Evolutionary conservation across 2,113 vertebrate genomes (phyloP).

Genomic region (Ictalurus punctatus): DNA sequence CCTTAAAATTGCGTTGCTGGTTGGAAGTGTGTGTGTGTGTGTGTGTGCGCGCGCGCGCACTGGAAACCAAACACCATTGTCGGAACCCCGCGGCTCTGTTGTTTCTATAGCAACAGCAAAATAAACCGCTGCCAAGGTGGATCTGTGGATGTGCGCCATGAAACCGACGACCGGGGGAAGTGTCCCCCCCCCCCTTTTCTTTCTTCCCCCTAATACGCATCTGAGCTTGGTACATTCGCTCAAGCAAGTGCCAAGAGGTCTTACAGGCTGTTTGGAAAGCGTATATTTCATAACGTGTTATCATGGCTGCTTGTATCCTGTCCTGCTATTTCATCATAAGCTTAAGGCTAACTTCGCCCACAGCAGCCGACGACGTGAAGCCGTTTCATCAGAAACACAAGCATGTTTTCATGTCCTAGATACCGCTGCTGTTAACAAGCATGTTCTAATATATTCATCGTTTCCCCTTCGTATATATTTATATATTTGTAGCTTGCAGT

Average conservation of each 20-base stretch:
- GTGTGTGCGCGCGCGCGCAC: background rate
- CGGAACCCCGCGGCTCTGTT: slow-evolving; percentile 59
- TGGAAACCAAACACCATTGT: slow-evolving; percentile 52
- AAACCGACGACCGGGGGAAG: slow-evolving; percentile 42
- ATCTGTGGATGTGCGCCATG: slow-evolving; percentile 54
- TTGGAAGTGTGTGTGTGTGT: background rate
- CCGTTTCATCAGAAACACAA: background rate
- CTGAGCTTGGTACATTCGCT: slow-evolving; percentile 28
- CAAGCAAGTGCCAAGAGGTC: slow-evolving; percentile 18
- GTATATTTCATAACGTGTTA: slow-evolving; percentile 23
- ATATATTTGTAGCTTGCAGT: background rate
- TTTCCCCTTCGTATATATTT: background rate
- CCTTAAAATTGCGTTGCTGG: slow-evolving; percentile 46
- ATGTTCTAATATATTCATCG: background rate
- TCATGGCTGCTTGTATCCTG: background rate
- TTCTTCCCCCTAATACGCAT: background rate
- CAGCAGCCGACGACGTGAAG: background rate
- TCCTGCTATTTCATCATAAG: background rate
- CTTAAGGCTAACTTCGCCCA: background rate
- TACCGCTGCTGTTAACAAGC: background rate
- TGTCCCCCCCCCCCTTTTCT: slow-evolving; percentile 21
- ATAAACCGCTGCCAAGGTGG: slow-evolving; percentile 68
- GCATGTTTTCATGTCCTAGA: background rate
- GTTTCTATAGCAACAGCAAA: slow-evolving; percentile 74
- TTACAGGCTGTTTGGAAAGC: slow-evolving; percentile 22